Evolutionary conservation across 2,797 vertebrate genomes (phyloP).

Genomic region (Galagoides demidoff): DNA sequence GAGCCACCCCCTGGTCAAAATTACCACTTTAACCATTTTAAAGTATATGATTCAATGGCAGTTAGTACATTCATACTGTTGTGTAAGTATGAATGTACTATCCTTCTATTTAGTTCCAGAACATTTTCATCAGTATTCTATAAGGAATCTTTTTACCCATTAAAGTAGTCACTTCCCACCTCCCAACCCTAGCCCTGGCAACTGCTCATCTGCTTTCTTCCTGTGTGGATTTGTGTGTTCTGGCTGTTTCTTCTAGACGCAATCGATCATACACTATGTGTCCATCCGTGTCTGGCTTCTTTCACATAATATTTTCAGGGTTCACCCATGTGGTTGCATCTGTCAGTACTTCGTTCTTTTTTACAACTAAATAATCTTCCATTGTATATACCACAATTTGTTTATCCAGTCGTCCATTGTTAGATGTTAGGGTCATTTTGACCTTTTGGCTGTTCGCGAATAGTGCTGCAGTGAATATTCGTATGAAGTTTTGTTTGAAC

Average conservation of each 20-base stretch:
- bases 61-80: neutral
- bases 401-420: neutral
- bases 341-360: neutral
- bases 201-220: neutral
- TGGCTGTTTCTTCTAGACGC: neutral
- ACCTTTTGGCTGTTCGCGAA: neutral
- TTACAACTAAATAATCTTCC: no score
- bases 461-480: neutral
- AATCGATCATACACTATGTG: neutral
- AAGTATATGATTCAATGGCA: neutral
- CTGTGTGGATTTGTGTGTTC: fast-evolving
- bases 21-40: neutral
- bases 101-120: neutral
- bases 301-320: neutral
- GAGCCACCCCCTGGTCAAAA: no score
- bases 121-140: neutral
- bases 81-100: no score
- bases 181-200: neutral
- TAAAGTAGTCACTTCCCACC: neutral
- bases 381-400: fast-evolving
- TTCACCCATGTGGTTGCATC: fast-evolving
- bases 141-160: neutral
- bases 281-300: neutral
- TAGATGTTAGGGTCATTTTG: neutral
- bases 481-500: neutral